Conservation (phyloP, 2,888 invertebrate species). For the Gari tellinella region DNA sequence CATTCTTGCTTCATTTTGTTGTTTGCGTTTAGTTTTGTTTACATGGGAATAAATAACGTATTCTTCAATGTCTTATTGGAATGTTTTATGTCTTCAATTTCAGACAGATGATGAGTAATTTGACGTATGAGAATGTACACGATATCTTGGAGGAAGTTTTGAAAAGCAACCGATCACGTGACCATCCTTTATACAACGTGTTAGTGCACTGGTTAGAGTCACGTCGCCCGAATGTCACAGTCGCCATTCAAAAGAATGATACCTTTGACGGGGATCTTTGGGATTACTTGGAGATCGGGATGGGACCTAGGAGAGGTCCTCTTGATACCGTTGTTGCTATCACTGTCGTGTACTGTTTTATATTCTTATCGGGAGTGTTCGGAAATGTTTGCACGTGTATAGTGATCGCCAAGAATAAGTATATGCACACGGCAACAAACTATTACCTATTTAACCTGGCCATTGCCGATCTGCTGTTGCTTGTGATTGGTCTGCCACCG, state of each 20-base stretch:
- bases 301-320: constrained; percentile 65
- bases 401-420: constrained; percentile 76
- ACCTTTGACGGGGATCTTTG: constrained; percentile 45
- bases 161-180: not conserved
- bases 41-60: too few relatives aligned
- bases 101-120: constrained; percentile 8
- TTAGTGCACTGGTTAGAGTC: too few relatives aligned
- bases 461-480: constrained; percentile 91
- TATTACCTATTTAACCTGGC: constrained; percentile 95
- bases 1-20: too few relatives aligned
- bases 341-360: constrained; percentile 73
- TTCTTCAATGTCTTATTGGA: too few relatives aligned
- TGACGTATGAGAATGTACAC: constrained; percentile 3
- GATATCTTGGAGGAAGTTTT: constrained; percentile 12
- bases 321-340: constrained; percentile 70
- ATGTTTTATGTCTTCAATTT: too few relatives aligned
- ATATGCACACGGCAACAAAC: constrained; percentile 86
- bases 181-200: too few relatives aligned
- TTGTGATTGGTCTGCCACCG: constrained; percentile 92
- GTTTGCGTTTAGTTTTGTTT: too few relatives aligned
- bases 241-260: not conserved
- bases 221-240: too few relatives aligned
- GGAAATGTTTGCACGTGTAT: constrained; percentile 79
- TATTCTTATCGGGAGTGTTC: constrained; percentile 77
- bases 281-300: constrained; percentile 59